Base-by-base conservation (phyloP, 2,113 vertebrate genomes). In the Centrocercus urophasianus region DNA sequence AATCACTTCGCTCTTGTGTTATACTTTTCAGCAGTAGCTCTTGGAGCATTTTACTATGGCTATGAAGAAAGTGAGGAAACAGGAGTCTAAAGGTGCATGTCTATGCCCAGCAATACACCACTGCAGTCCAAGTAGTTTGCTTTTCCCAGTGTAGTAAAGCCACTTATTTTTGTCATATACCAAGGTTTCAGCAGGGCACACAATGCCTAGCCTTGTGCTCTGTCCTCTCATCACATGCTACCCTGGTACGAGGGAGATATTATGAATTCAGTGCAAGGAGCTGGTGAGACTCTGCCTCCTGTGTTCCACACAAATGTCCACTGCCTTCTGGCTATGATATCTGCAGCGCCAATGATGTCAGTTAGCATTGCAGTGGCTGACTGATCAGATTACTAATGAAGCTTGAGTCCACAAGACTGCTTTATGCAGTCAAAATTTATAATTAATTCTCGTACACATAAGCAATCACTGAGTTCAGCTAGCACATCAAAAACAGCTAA, bases 361-460 rank as follows among this genome's bases (percentile, higher is more conserved):
- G 45, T 27, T 61, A 89, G 83, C 89, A 56, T 83, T 19, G 82
- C 89, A 72, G 82, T 13, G 84, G 34, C 85, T 52, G 36, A 77
- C 83, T 52, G 93, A 81, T 72, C 90, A 65, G 86, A 69, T 74
- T 90, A 4, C 88, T 95, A 82, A 93, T 48, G 80, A 95, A 76
- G 83, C 77, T 32, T n/a, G 61, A 95, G 85, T 48, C 91, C 66
- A 78, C 70, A 76, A 21, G 90, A 88, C 13, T 83, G 88, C 86
- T 92, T 84, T 50, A 42, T 56, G 17, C 10, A 83, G 70, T 54
- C 83, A 72, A 88, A 93, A 95, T 79, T 86, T 60, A 70, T 82
- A 84, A 94, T 91, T 84, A 96, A 95, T 95, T 95, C 90, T 78
- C 79, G 54, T 17, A 54, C 88, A 95, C 86, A 93, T 20, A 63